Evolutionary conservation across 2,888 invertebrate genomes (phyloP).

Genomic region (Rhamphomyia laevipes): DNA sequence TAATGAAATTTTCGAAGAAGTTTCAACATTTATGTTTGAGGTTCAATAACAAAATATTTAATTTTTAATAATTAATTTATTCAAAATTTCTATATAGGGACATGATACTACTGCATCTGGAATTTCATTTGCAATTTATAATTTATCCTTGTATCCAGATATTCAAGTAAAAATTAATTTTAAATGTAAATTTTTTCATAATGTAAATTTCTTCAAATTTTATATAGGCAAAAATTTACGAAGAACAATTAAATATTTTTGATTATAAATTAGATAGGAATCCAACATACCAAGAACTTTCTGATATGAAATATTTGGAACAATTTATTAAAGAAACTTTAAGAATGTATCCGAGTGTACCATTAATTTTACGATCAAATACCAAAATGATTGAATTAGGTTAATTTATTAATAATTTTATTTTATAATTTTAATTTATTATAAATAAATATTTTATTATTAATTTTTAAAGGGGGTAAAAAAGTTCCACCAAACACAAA

Average conservation of each 20-base stretch:
- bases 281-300: conserved; percentile 19
- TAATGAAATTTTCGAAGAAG: conserved; percentile 25
- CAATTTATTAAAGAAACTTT: conserved; percentile 25
- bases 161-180: conserved; percentile 31
- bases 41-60: conserved; percentile 13
- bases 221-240: conserved; percentile 35
- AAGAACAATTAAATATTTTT: conserved; percentile 39
- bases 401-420: not conserved
- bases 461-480: conserved; percentile 1
- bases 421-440: not conserved
- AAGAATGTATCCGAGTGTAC: conserved; percentile 26
- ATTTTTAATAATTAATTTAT: not conserved
- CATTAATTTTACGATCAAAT: conserved; percentile 17
- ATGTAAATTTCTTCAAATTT: not conserved
- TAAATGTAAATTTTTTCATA: not conserved
- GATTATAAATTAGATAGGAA: conserved; percentile 26
- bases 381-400: too few relatives aligned
- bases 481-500: not conserved
- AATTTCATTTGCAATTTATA: conserved; percentile 41
- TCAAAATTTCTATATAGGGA: conserved; percentile 32
- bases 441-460: not conserved
- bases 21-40: conserved; percentile 30
- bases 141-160: conserved; percentile 40
- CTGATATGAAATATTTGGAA: conserved; percentile 26
- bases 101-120: conserved; percentile 47